Evolutionary conservation across 2,888 invertebrate genomes (phyloP).

Genomic region (Rotaria sp.): DNA sequence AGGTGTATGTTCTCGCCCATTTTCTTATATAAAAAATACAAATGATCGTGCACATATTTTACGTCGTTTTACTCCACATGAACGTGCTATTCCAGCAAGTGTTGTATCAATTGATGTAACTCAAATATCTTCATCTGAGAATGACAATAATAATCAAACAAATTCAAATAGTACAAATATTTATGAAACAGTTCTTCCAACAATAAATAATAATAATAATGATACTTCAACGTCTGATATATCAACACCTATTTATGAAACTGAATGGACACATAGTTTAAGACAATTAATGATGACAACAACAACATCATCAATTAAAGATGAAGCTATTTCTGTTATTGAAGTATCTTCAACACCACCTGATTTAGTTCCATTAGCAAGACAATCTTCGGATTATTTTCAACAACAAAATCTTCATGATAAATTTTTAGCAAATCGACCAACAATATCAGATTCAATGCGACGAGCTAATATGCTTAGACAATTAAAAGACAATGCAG

Average conservation of each 20-base stretch:
- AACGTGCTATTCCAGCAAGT: neutral
- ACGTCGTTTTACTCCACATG: neutral
- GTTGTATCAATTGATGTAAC: neutral
- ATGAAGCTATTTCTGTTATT: neutral
- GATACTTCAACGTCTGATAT: neutral
- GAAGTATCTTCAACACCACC: neutral
- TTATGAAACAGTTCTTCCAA: slow-evolving; percentile 19
- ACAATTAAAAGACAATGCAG: slow-evolving; percentile 11
- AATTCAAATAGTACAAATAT: neutral
- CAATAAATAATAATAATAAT: neutral
- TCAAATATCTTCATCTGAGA: neutral
- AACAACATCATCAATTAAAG: neutral
- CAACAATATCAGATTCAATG: neutral
- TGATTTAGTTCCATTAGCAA: neutral
- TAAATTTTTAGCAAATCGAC: neutral
- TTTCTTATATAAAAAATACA: slow-evolving; percentile 20
- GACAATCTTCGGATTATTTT: neutral
- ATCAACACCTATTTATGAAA: slow-evolving; percentile 10
- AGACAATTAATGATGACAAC: neutral
- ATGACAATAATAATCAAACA: neutral
- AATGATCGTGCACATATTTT: neutral
- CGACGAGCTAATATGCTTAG: neutral
- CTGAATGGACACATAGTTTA: slow-evolving; percentile 22
- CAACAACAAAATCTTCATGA: slow-evolving; percentile 18
- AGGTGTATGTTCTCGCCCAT: neutral